Evolutionary conservation across 2,113 vertebrate genomes (phyloP), one percentile per base, ranked within the genome.

Genomic region (Sceloporus tristichus): DNA sequence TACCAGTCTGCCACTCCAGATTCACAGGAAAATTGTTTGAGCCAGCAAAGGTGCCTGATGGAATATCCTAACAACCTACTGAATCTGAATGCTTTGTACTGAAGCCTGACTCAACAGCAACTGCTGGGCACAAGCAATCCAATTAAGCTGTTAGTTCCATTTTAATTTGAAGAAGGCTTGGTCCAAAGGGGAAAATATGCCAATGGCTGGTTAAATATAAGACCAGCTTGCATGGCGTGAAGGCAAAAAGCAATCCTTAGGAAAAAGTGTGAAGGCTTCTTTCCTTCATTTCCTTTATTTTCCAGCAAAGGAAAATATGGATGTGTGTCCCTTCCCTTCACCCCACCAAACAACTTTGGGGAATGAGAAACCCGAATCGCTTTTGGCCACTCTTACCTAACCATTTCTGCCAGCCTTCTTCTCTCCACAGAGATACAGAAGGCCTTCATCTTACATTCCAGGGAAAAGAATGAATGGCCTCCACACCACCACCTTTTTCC

Each of bases 1-100:
- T 70, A 90, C 87, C 89, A 94, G 89, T 91, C 90, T 89, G 89
- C 93, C 86, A 94, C 91, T 93, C 87, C 94, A 93, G 87, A 93
- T 34, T 74, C 86, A 87, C 74, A 90, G 89, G 23, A 87, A 93
- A 92, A 90, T 29, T 62, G 53, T 90, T 89, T 87, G 90, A 78
- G 92, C 89, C 90, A 93, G 40, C 38, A 90, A 38, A 74, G 73
- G 85, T 29, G 75, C 53, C 82, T 85, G 66, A 6, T 73, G 82
- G 82, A 73, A 79, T 70, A 79, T 84, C 59, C 42, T 71, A 92
- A 19, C n/a, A 90, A 92, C 70, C 19, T 84, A 87, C 13, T 66
- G 78, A 89, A 25, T 70, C 18, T 81, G 92, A 19, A 34, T 16
- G 34, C 27, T 79, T 59, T 85, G 82, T 79, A 79, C 25, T 84